phyloP scores from a whole-genome alignment of 2,888 invertebrate species.

The Andrena praecox region DNA sequence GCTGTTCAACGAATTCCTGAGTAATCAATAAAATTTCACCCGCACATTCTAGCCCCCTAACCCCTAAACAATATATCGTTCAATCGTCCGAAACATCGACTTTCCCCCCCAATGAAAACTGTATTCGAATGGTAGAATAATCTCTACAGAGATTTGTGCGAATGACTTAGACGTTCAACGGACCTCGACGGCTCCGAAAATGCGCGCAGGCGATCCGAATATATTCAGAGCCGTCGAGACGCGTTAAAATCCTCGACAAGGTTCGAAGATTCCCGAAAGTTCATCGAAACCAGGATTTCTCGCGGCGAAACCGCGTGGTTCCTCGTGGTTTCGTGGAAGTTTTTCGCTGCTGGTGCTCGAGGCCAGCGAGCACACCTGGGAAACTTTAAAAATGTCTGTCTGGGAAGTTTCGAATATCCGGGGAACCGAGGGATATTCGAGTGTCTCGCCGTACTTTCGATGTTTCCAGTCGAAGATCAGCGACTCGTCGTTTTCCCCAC shows the following conservation, averaged over 20 bases:
- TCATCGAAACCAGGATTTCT: neutral
- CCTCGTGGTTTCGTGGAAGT: neutral
- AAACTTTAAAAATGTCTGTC: slow-evolving; percentile 3
- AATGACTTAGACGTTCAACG: slow-evolving; percentile 6
- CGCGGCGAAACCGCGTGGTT: neutral
- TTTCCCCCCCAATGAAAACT: neutral
- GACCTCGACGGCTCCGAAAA: neutral
- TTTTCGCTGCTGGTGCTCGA: neutral
- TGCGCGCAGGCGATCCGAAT: neutral
- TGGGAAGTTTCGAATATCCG: slow-evolving; percentile 4
- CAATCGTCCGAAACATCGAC: neutral
- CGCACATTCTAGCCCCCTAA: neutral
- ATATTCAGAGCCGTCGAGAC: neutral
- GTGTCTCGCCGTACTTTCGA: neutral
- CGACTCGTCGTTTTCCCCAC: neutral
- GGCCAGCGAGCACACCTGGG: neutral
- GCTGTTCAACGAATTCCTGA: neutral
- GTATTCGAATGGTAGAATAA: neutral
- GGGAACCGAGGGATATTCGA: neutral
- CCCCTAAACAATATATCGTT: neutral
- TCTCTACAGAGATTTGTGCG: slow-evolving; percentile 33
- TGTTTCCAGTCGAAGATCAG: neutral
- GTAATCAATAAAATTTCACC: slow-evolving; percentile 12
- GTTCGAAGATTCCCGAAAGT: slow-evolving; percentile 4
- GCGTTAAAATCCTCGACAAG: neutral